These are phyloP conservation scores for Macrophya annulata DNA, from an alignment of 2,888 invertebrate species.

Conservation along the genomic window DNA sequence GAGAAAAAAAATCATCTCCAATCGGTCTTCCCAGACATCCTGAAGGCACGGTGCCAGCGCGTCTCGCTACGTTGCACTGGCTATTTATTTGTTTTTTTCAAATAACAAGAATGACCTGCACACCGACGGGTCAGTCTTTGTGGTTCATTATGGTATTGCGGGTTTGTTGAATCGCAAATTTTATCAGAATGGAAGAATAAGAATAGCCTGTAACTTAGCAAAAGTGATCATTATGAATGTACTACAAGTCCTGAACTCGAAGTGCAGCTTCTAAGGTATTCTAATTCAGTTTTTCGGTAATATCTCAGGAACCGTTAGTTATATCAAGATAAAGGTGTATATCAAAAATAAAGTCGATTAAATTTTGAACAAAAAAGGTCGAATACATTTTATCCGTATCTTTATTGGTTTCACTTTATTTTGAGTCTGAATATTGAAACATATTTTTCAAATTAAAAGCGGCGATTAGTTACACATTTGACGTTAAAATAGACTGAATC, in stretches of 20 bases:
- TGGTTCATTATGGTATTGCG: background rate
- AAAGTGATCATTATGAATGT: background rate
- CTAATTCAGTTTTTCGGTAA: no score
- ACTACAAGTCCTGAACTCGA: background rate
- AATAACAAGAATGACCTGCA: background rate
- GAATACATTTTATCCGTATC: no score
- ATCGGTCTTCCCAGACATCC: conserved; percentile 34
- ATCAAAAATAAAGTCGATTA: no score
- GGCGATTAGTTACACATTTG: background rate
- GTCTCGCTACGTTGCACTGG: conserved; percentile 15
- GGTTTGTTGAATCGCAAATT: background rate
- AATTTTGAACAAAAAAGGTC: no score
- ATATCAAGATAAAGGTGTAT: no score
- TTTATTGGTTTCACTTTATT: no score
- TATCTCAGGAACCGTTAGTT: no score
- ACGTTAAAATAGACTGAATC: background rate
- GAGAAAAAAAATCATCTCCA: background rate
- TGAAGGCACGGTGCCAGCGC: conserved; percentile 62
- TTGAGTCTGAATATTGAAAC: no score
- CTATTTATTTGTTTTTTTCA: background rate
- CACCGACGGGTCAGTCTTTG: background rate
- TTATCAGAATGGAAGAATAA: no score
- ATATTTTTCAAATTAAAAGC: no score
- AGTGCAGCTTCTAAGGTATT: no score
- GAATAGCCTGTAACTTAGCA: no score